Percentiles rank a stretch among this genome's conserved stretches.
Evolutionary conservation across 2,113 vertebrate species (phyloP).

Genomic region (Phoenicopterus ruber): DNA sequence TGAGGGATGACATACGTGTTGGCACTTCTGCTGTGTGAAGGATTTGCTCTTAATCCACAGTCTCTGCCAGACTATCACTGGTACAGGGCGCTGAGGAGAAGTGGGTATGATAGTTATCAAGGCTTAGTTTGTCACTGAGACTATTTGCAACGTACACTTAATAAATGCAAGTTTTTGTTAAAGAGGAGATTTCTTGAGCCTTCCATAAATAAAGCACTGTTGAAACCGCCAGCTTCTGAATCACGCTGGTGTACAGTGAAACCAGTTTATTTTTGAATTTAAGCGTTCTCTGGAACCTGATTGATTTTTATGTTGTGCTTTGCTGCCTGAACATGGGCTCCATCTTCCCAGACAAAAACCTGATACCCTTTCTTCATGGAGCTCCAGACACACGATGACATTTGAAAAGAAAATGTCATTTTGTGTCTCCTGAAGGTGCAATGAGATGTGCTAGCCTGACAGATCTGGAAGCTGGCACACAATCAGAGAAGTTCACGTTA

Average conservation of each 20-base stretch:
- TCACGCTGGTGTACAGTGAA: not conserved
- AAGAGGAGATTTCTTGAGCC: not conserved
- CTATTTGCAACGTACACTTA: not conserved
- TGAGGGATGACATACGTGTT: rapidly evolving
- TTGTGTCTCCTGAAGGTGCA: not conserved
- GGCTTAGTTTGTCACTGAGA: not conserved
- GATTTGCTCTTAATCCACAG: not conserved
- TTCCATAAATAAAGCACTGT: not conserved
- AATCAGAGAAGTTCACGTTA: not conserved
- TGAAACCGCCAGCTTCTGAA: not conserved
- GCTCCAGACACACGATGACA: not conserved
- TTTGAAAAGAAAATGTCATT: not conserved
- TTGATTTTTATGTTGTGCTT: not conserved
- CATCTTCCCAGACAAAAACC: not conserved
- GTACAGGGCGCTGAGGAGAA: not conserved
- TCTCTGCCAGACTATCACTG: not conserved
- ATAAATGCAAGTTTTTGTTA: not conserved
- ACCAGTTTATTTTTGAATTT: not conserved
- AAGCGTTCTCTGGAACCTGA: not conserved
- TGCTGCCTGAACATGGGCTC: not conserved
- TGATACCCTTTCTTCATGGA: not conserved
- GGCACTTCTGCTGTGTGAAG: not conserved
- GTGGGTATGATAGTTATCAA: not conserved
- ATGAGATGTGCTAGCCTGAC: not conserved
- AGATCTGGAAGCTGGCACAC: not conserved